A percentile compares a stretch with the other conserved stretches of the same genome.
phyloP scores from a whole-genome alignment of 1,140 invertebrate genomes.

The Rhysida immarginata region DNA sequence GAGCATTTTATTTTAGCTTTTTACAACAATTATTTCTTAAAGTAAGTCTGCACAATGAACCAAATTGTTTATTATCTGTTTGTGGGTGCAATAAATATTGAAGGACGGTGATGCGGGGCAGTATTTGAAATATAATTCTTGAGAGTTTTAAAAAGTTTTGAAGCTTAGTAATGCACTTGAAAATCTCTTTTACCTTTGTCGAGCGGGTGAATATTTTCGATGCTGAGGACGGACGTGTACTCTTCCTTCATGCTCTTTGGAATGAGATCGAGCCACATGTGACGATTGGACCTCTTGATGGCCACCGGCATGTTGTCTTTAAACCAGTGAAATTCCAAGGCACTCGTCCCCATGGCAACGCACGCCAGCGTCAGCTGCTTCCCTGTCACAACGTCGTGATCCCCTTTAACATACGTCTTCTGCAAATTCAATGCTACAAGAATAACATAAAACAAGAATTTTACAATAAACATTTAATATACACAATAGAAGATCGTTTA shows the following conservation, averaged over 20 bases:
- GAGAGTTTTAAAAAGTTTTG: too few species aligned
- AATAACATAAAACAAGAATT: too few species aligned
- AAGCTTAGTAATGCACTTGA: too few species aligned
- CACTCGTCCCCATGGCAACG: slow-evolving; percentile 13
- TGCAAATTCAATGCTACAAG: slow-evolving; percentile 4
- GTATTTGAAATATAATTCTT: too few species aligned
- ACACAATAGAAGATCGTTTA: too few species aligned
- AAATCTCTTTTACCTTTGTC: slow-evolving; percentile 13
- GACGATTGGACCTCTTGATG: slow-evolving; percentile 7
- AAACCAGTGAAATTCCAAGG: slow-evolving; percentile 14
- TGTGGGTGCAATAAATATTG: too few species aligned
- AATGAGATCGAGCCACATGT: slow-evolving; percentile 13
- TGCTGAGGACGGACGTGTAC: slow-evolving; percentile 14
- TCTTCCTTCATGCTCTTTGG: slow-evolving; percentile 16
- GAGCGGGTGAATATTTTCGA: slow-evolving; percentile 9
- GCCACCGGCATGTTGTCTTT: slow-evolving; percentile 14
- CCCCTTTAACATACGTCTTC: not conserved
- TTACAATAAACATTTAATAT: too few species aligned
- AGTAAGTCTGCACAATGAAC: too few species aligned
- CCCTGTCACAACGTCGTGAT: slow-evolving; percentile 4
- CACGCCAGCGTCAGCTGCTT: slow-evolving; percentile 15
- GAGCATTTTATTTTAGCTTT: too few species aligned
- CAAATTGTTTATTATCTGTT: too few species aligned
- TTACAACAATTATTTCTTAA: too few species aligned
- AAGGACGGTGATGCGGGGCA: too few species aligned